Base-by-base conservation (phyloP, 2,888 invertebrate species). In the Sinhomidia bicolor region DNA sequence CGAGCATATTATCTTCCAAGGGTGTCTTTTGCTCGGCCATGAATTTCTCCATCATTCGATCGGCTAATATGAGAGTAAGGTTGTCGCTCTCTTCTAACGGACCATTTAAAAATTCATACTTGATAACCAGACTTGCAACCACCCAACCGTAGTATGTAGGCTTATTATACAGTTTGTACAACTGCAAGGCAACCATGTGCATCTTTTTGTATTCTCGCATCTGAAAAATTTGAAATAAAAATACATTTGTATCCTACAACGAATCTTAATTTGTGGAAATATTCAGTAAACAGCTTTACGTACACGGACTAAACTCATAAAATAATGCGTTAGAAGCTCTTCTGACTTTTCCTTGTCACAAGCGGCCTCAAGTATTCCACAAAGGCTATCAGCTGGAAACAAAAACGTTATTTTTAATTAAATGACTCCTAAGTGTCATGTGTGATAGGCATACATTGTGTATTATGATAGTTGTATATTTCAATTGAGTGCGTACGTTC, bases 121-220 rank as follows among this genome's bases (percentile, higher is more conserved):
- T 91, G 0, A 87, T 71, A 26, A 99, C 96, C 92, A 98, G 96
- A 93, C 99, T 99, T 97, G 99, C 99, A 10, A 99, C 97, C 23
- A 98, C 97, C 99, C 99, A 99, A 93, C 98, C 99, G 93, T 98
- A 99, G 93, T 99, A 99, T 0, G 98, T 98, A 93, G 98, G 98
- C 93, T 99, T 99, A 1, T 97, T 97, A 93, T 96, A 96, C 85
- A 97, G 94, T 94, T 98, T 99, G 94, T 98, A 99, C 47, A 99
- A 94, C 12, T 96, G 95, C 95, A 99, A 95, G 0, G 99, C 99
- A 0, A 97, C 96, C 90, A 96, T 95, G 93, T 99, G 98, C 93
- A 99, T 99, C 9, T 97, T 95, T 93, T 97, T 97, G 93, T 96
- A 98, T 94, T 99, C 97, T 0, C 96, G 96, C 1, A 98, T 84